Evolutionary conservation across 1,140 invertebrate genomes (phyloP), one percentile per base, ranked within the genome.

Genomic region (Lucilia sericata): DNA sequence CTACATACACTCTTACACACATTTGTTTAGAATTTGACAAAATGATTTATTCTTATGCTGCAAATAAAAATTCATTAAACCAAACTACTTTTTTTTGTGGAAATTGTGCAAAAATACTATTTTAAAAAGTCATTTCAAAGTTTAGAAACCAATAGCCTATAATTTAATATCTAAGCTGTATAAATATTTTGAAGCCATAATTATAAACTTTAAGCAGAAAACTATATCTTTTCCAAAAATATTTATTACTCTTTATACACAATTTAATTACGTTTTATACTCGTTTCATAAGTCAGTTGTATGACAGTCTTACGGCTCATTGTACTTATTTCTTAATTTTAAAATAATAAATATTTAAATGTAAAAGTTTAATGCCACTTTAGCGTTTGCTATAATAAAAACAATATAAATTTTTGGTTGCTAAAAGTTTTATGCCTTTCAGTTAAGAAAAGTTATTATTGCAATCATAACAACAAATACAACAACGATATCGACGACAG

Each of bases 341-440:
- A 60, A 60, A 60, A 60, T 60, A 60, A 60, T 60, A 60, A 60
- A 60, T 60, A 60, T 60, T 60, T 60, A 60, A 60, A 60, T 60
- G 55, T n/a, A 60, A 60, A 60, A 60, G 55, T 60, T 60, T 60
- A 60, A n/a, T 14, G n/a, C 55, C 55, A 60, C n/a, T 60, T 60
- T 60, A 60, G 55, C 55, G 55, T 60, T 60, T n/a, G 17, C 13
- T 17, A 60, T 60, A 60, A 60, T 60, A 60, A 60, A 60, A 60
- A 60, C 51, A 60, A 60, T 60, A 60, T 60, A 60, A 60, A n/a
- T 60, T 47, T 36, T 78, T n/a, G 75, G 34, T 78, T 36, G 75
- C 30, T 7, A n/a, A 78, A 78, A 78, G 75, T 78, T 78, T 78
- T 42, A 78, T 78, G 75, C 34, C 42, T 78, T 78, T 78, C 75